Percentiles rank a stretch among this genome's conserved stretches.
These are phyloP conservation scores for Hirundo rustica DNA, from an alignment of 2,797 vertebrate genomes.

Conservation along the genomic window DNA sequence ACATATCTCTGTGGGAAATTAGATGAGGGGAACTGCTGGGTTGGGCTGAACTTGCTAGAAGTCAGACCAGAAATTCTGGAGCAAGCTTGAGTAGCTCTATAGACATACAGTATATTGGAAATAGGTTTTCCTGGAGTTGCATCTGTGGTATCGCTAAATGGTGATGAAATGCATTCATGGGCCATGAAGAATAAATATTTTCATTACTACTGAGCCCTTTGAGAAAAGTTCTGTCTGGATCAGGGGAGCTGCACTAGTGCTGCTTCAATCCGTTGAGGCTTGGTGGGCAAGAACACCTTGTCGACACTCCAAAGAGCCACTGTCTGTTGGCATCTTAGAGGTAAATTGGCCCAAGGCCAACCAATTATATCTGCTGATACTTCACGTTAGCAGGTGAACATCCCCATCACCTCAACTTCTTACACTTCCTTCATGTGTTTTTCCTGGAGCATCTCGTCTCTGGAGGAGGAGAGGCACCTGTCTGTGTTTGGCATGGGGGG, in stretches of 20 bases:
- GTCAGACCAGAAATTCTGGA: background rate
- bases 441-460: background rate
- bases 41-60: background rate
- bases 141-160: background rate
- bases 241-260: background rate
- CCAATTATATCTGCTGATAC: background rate
- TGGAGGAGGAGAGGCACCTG: background rate
- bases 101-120: background rate
- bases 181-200: background rate
- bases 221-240: background rate
- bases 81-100: background rate
- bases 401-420: background rate
- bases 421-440: rapidly evolving
- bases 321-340: background rate
- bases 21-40: background rate
- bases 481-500: rapidly evolving
- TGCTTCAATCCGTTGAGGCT: background rate
- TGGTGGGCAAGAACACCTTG: background rate
- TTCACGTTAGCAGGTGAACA: background rate
- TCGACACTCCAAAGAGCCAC: background rate
- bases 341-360: background rate
- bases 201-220: background rate
- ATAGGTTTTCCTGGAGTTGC: background rate
- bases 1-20: background rate
- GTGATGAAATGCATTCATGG: background rate